Evolutionary conservation across 2,888 invertebrate species (phyloP), one percentile per base, ranked within the genome.

Genomic region (Timema cristinae): DNA sequence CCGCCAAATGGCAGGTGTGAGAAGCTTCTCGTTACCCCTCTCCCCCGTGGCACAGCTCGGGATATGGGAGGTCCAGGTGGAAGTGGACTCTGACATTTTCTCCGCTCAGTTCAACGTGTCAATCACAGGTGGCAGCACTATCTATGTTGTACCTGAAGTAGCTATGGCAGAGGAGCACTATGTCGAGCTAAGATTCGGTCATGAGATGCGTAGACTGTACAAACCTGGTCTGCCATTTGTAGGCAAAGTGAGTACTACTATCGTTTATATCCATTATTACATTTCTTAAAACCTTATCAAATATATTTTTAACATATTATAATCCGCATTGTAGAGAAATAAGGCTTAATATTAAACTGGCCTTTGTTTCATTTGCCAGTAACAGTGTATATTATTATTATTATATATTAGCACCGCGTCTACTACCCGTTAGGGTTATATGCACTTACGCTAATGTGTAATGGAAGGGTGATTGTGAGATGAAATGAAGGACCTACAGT

Each of bases 101-200:
- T 82, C 83, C 0, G 85, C 87, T 0, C 86, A 86, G 50, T 82
- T 89, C 68, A 86, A 84, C 66, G 63, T 67, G 48, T 59, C 66
- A 80, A 80, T 52, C 80, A 7, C 16, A 7, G 32, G 48, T 80
- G 77, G 16, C 74, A 76, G 59, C 71, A 73, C 56, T 32, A n/a
- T n/a, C n/a, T n/a, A n/a, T n/a, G n/a, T n/a, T n/a, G 32, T 66
- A 2, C 81, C 82, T 6, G 88, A 88, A 50, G 86, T 88, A 0
- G 86, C 89, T 0, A 89, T 88, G 2, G 89, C 88, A 8, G 89
- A 89, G 75, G 89, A 89, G 76, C 89, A 89, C 77, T 89, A 88
- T 76, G 89, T 89, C 11, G 89, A 89, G 77, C 81, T 89, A 72
- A 69, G 88, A 68, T 89, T 89, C 71, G 88, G 89, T 68, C 86